Evolutionary conservation across 2,797 vertebrate genomes (phyloP), one percentile per base, ranked within the genome.

Genomic region (Odontamblyopus lacepedii): DNA sequence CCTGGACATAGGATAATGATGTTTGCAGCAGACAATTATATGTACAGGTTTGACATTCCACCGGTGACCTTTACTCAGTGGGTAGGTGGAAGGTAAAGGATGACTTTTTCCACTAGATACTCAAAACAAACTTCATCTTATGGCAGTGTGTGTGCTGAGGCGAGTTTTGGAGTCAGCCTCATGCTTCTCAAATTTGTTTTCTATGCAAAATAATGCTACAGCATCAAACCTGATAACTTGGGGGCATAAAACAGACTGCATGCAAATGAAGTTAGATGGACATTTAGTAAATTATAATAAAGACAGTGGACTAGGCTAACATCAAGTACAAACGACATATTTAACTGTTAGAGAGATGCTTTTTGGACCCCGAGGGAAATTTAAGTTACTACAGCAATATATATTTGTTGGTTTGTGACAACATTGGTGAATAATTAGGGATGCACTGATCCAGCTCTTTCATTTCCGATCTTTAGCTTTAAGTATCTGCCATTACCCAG

Each of bases 1-100:
- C 62, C 67, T 9, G 70, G 65, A 67, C 65, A 67, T 53, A 53
- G 30, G 38, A 71, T 61, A 71, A 51, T 62, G 60, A 63, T 51
- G 61, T 50, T 71, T 38, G 48, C 51, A 53, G 65, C 0, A 53
- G 67, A 67, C 60, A 64, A 63, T 63, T 32, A 72, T 51, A 72
- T 44, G 59, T 30, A 67, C 59, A 71, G 29, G n/a, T 67, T 53
- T 67, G 64, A 66, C 64, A 51, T 51, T 51, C 44, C 57, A 63
- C 64, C 27, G 2, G 6, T 53, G 64, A 66, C 64, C 65, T 53
- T 67, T 55, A 11, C 27, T 53, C 65, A 53, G 50, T 32, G 29
- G 65, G 29, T 53, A 32, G 48, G 50, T 19, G 50, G 26, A 30
- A 53, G 23, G 41, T 53, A 67, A 50, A 29, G 15, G 26, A 27